Conservation (phyloP, 2,888 invertebrate genomes). For the Xylota sylvarum region DNA sequence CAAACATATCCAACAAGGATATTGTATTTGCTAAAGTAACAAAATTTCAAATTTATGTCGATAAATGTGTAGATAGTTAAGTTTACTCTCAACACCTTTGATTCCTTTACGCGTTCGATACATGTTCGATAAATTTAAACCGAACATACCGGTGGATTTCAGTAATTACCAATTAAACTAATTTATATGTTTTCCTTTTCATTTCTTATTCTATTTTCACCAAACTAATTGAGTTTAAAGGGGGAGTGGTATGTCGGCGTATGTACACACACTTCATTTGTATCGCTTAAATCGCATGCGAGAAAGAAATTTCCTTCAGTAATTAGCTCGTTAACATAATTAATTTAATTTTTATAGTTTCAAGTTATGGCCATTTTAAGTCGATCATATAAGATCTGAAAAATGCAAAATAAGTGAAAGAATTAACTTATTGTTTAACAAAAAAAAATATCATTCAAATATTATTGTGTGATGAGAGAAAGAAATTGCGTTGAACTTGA, state of each 20-base stretch:
- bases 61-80: conserved; percentile 3
- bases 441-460: no score
- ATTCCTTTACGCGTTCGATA: neutral
- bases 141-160: conserved; percentile 7
- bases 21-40: neutral
- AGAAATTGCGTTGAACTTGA: neutral
- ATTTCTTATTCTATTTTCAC: neutral
- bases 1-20: conserved; percentile 10
- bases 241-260: neutral
- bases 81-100: conserved; percentile 9
- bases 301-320: conserved; percentile 18
- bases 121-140: conserved; percentile 1
- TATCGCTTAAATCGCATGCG: conserved; percentile 4
- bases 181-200: conserved; percentile 47
- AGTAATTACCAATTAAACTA: conserved; percentile 6
- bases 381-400: neutral
- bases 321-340: conserved; percentile 17
- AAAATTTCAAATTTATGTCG: neutral
- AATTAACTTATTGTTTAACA: neutral
- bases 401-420: neutral
- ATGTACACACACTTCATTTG: neutral
- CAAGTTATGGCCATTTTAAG: neutral
- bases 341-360: conserved; percentile 20
- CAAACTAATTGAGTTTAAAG: conserved; percentile 8
- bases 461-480: neutral